Evolutionary conservation across 2,888 invertebrate species (phyloP).

Genomic region (Pyralis farinalis): DNA sequence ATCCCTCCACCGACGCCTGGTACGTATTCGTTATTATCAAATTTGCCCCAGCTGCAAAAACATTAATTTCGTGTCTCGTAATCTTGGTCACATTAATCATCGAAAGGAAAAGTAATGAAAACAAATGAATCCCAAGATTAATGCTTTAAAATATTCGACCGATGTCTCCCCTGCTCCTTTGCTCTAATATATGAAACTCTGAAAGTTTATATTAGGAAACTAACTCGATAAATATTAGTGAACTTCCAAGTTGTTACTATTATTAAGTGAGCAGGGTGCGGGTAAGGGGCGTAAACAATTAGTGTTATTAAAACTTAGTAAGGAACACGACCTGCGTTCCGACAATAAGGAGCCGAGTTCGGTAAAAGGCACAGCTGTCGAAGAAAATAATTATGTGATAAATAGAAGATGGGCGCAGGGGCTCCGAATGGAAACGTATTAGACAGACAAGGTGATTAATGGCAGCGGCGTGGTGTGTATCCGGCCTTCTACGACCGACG

Average conservation of each 20-base stretch:
- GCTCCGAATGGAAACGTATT: conserved; percentile 73
- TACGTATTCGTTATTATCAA: conserved; percentile 94
- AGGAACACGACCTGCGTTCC: conserved; percentile 52
- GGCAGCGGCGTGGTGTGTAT: conserved; percentile 52
- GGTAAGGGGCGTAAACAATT: conserved; percentile 65
- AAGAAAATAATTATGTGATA: conserved; percentile 76
- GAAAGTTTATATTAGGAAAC: conserved; percentile 49
- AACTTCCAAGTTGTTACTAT: conserved; percentile 51
- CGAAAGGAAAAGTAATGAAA: conserved; percentile 40
- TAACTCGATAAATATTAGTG: conserved; percentile 59
- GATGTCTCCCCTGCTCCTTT: conserved; percentile 37
- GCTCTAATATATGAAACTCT: conserved; percentile 35
- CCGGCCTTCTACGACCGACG: conserved; percentile 17
- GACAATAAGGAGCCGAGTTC: conserved; percentile 48
- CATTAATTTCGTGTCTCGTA: conserved; percentile 22
- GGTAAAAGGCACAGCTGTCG: conserved; percentile 53
- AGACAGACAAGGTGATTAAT: conserved; percentile 76
- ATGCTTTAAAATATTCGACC: conserved; percentile 37
- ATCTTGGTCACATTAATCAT: conserved; percentile 39
- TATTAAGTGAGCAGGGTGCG: conserved; percentile 59
- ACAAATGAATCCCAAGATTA: conserved; percentile 54
- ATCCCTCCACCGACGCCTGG: conserved; percentile 91
- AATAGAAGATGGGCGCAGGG: conserved; percentile 62
- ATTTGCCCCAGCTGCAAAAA: conserved; percentile 89
- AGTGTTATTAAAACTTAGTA: conserved; percentile 72